A percentile compares a stretch with the other conserved stretches of the same genome.
Conservation (phyloP, 1,140 invertebrate genomes). For the Fopius arisanus region DNA sequence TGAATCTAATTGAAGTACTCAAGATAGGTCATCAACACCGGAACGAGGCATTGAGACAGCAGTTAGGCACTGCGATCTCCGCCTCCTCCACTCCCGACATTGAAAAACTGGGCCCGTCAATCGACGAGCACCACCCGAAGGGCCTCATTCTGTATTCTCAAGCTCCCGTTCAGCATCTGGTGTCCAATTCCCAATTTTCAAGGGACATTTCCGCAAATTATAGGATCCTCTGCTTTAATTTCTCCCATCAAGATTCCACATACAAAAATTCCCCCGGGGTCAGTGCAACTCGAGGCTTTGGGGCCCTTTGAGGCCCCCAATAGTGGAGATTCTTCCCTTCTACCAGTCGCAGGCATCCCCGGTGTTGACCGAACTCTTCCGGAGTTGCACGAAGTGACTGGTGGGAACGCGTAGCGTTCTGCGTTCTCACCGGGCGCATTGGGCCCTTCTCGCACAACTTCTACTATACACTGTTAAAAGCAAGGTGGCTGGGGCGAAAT, state of each 20-base stretch:
- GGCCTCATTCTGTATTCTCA: neutral
- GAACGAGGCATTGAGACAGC: too few relatives aligned
- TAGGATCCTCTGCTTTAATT: neutral
- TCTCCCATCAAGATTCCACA: neutral
- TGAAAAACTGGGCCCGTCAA: neutral
- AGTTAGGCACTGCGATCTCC: too few relatives aligned
- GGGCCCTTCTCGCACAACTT: conserved; percentile 14
- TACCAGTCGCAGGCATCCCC: conserved; percentile 36
- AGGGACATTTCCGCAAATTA: neutral
- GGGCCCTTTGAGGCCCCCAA: neutral
- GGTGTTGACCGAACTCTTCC: conserved; percentile 40
- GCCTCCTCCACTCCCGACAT: neutral
- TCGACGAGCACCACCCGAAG: neutral
- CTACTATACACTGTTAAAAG: conserved; percentile 21
- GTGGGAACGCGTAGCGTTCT: conserved; percentile 63
- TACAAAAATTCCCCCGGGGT: conserved; percentile 12
- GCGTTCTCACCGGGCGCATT: conserved; percentile 61
- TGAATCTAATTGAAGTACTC: too few relatives aligned
- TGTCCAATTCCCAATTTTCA: neutral
- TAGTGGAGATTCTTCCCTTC: neutral
- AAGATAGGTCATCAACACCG: too few relatives aligned
- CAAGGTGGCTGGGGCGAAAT: conserved; percentile 42
- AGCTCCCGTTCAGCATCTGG: neutral
- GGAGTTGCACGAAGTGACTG: conserved; percentile 60
- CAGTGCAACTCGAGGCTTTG: neutral